phyloP scores from a whole-genome alignment of 2,888 invertebrate genomes.

The Phyllotreta striolata region DNA sequence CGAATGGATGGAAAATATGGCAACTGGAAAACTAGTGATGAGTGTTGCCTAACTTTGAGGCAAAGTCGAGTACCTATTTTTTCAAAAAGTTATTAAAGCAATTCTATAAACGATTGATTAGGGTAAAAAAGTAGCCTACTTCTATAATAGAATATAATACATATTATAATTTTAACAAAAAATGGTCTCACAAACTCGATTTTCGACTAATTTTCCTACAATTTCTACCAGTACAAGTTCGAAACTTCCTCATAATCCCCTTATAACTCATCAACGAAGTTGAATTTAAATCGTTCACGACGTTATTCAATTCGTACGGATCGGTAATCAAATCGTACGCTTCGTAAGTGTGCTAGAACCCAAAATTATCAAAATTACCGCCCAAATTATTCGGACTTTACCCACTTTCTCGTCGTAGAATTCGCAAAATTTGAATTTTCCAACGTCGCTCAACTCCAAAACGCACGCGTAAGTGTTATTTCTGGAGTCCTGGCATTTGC shows the following conservation, averaged over 20 bases:
- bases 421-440: slow-evolving; percentile 70
- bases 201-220: slow-evolving; percentile 6
- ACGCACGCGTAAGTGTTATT: slow-evolving; percentile 88
- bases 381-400: slow-evolving; percentile 18
- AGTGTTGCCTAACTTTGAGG: no score
- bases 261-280: slow-evolving; percentile 15
- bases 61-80: no score
- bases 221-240: slow-evolving; percentile 19
- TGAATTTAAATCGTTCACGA: slow-evolving; percentile 54
- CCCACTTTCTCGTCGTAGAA: slow-evolving; percentile 63
- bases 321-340: slow-evolving; percentile 78
- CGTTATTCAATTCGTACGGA: slow-evolving; percentile 76
- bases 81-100: no score
- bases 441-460: slow-evolving; percentile 67
- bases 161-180: no score
- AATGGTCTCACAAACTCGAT: no score
- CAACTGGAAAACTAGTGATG: no score
- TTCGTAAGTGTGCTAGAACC: slow-evolving; percentile 73
- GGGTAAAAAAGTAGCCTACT: neutral
- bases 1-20: no score
- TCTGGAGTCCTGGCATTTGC: slow-evolving; percentile 84
- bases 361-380: slow-evolving; percentile 45
- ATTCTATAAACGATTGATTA: no score
- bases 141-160: no score
- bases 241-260: slow-evolving; percentile 3